Evolutionary conservation across 2,888 invertebrate genomes (phyloP), one percentile per base, ranked within the genome.

Genomic region (Scotopteryx bipunctaria): DNA sequence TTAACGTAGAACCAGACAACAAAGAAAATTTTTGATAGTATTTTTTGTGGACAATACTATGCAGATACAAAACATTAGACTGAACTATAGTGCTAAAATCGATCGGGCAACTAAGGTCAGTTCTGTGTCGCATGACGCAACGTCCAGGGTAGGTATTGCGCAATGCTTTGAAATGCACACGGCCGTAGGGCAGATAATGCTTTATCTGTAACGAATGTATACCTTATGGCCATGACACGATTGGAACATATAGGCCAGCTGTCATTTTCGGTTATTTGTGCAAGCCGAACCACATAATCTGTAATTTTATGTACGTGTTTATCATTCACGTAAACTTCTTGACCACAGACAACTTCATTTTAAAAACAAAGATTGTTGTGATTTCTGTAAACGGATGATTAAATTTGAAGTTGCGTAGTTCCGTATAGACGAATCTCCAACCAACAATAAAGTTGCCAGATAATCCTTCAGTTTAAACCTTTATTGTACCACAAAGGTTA

Each of bases 91-190:
- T 73, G 70, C 69, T 73, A 71, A 78, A 86, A 54, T 87, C 87
- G 87, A 89, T 88, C 73, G 68, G 54, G 61, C 46, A 64, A 60
- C 66, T 77, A 86, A 89, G 88, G 89, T 87, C 88, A 85, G 73
- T 78, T 66, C 64, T 73, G 69, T 76, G 72, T 72, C 78, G 70
- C 67, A 74, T 88, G 86, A 88, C 86, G 86, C 84, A 87, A 86
- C 72, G 60, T 66, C 72, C 73, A 74, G 81, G 80, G 78, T 67
- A 59, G 50, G 50, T 65, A 65, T 88, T 88, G 86, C 87, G 85
- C 86, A 88, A 88, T 67, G 56, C 19, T 41, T 42, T 41, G 41
- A 81, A 83, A 81, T 63, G 57, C 60, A 65, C 36, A 52, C 45
- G 35, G 9, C 63, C 49, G 31, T 25, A 54, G 43, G 43, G 23